Evolutionary conservation across 2,797 vertebrate genomes (phyloP), one percentile per base, ranked within the genome.

Genomic region (Hipposideros larvatus): DNA sequence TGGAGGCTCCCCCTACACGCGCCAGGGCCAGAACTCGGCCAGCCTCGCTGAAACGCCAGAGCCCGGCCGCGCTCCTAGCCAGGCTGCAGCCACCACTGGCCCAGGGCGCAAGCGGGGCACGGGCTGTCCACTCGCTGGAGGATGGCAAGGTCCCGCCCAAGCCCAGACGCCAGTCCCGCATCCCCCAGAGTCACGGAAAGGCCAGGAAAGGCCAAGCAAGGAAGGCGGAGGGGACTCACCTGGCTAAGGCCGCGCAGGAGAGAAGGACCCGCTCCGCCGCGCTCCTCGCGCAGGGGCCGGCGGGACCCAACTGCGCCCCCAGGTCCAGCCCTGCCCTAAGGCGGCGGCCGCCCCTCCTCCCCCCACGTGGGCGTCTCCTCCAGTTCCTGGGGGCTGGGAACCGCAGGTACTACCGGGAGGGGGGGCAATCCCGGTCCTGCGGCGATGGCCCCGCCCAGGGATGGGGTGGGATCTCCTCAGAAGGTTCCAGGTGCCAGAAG

Each of bases 31-130:
- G 59, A 88, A 34, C 46, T 26, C 8, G 15, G 10, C 21, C 61
- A 11, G 53, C 73, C 48, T 85, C 55, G 28, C 31, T 21, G 7
- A 51, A 59, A 22, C 34, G 7, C 68, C 77, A 51, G 26, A 41
- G n/a, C n/a, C n/a, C n/a, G 31, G 41, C 7, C 43, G 11, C 4
- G 5, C 4, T 28, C 61, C 46, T 19, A 7, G 18, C 34, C 19
- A 1, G 65, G 65, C 53, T 14, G 68, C 75, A 86, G 57, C 70
- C 77, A 66, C n/a, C 46, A 18, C 5, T 11, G 63, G 28, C 31
- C 34, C 31, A 34, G 61, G 24, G n/a, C 31, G 31, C 24, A 4
- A 0, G 46, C 8, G 1, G 2, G 43, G 4, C 2, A 53, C 21
- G 0, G 59, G 51, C n/a, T 55, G 59, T 31, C 57, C 71, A 37